Evolutionary conservation across 2,888 invertebrate genomes (phyloP).

Genomic region (Adelphocoris suturalis): DNA sequence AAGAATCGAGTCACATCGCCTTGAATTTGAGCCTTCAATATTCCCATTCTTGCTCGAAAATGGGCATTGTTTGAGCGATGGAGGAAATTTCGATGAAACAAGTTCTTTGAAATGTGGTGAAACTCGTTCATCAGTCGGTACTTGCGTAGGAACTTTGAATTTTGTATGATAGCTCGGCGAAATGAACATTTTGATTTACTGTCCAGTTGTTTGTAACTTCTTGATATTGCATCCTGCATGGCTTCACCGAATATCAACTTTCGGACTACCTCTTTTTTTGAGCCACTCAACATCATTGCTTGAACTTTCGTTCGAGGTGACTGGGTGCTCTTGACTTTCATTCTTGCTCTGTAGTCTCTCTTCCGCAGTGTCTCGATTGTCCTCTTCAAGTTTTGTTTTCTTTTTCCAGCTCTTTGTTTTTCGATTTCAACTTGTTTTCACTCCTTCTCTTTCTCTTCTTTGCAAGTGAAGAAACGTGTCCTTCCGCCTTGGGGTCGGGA

Average conservation of each 20-base stretch:
- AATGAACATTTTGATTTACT: no score
- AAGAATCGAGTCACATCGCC: constrained; percentile 32
- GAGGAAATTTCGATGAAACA: constrained; percentile 15
- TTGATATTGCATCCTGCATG: constrained; percentile 42
- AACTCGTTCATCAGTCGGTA: neutral
- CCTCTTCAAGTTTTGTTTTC: no score
- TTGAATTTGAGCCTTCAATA: constrained; percentile 29
- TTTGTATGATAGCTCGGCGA: no score
- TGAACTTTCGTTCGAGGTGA: neutral
- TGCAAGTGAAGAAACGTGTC: no score
- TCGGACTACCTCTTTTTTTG: constrained; percentile 48
- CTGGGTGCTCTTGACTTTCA: no score
- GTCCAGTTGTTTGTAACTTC: constrained; percentile 35
- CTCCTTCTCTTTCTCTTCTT: no score
- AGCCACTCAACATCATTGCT: neutral
- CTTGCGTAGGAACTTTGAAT: no score
- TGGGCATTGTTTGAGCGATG: constrained; percentile 31
- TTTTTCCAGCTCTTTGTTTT: no score
- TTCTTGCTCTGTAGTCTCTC: no score
- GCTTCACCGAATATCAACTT: constrained; percentile 69
- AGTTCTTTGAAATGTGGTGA: constrained; percentile 18
- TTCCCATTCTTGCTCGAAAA: neutral
- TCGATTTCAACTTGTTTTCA: no score
- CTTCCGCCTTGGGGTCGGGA: no score
- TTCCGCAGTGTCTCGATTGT: no score